Conservation (phyloP, 2,113 vertebrate species). For the Odocoileus virginianus region DNA sequence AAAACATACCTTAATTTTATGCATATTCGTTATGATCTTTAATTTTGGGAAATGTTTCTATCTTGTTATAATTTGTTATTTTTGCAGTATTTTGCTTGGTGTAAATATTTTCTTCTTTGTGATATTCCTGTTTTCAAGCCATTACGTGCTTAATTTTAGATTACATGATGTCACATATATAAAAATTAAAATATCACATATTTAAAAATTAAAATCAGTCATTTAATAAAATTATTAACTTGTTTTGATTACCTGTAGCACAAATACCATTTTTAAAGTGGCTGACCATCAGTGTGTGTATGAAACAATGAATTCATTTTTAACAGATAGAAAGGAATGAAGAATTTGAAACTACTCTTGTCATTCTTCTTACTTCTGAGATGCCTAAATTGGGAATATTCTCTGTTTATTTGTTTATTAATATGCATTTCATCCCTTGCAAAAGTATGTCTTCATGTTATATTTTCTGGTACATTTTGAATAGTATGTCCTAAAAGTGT, state of each 20-base stretch:
- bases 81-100: conserved; percentile 23
- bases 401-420: conserved; percentile 2
- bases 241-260: neutral
- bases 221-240: neutral
- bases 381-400: neutral
- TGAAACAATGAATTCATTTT: conserved; percentile 25
- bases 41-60: neutral
- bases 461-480: neutral
- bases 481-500: neutral
- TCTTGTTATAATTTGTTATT: neutral
- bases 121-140: neutral
- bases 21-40: neutral
- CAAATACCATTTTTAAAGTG: neutral
- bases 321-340: neutral
- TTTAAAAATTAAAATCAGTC: neutral
- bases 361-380: neutral
- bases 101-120: neutral
- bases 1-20: neutral
- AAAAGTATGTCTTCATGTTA: neutral
- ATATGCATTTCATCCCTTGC: neutral
- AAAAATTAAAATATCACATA: neutral
- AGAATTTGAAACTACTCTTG: conserved; percentile 2
- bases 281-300: neutral
- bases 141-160: conserved; percentile 5
- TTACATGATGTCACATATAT: neutral